Evolutionary conservation across 2,888 invertebrate genomes (phyloP).

Genomic region (Molanna angustata): DNA sequence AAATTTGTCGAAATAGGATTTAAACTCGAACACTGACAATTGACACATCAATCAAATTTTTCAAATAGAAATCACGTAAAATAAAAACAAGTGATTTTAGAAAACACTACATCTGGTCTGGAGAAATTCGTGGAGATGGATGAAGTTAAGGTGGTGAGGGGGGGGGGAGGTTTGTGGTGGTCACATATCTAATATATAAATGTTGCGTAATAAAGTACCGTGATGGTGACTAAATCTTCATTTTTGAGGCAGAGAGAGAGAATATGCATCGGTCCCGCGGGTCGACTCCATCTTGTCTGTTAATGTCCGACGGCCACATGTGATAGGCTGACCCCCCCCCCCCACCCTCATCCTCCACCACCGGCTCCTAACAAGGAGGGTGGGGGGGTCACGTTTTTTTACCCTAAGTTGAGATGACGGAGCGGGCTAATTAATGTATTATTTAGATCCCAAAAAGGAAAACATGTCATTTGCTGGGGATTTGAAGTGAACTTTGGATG

Average conservation of each 20-base stretch:
- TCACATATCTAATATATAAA: conserved; percentile 48
- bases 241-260: conserved; percentile 31
- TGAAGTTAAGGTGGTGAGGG: no score
- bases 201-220: conserved; percentile 36
- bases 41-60: no score
- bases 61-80: no score
- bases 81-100: no score
- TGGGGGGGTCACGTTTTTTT: conserved; percentile 16
- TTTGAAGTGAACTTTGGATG: no score
- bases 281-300: conserved; percentile 32
- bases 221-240: conserved; percentile 32
- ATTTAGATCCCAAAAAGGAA: conserved; percentile 17
- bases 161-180: conserved; percentile 22
- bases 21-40: no score
- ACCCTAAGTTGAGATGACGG: conserved; percentile 20
- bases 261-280: conserved; percentile 33
- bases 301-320: conserved; percentile 29
- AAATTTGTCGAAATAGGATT: no score
- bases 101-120: no score
- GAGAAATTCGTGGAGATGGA: no score
- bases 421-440: conserved; percentile 21
- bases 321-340: conserved; percentile 8
- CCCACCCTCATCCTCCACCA: neutral
- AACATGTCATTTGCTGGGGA: conserved; percentile 1
- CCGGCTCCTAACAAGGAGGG: conserved; percentile 6